phyloP scores from a whole-genome alignment of 2,888 invertebrate genomes.

The Catocala fraxini region DNA sequence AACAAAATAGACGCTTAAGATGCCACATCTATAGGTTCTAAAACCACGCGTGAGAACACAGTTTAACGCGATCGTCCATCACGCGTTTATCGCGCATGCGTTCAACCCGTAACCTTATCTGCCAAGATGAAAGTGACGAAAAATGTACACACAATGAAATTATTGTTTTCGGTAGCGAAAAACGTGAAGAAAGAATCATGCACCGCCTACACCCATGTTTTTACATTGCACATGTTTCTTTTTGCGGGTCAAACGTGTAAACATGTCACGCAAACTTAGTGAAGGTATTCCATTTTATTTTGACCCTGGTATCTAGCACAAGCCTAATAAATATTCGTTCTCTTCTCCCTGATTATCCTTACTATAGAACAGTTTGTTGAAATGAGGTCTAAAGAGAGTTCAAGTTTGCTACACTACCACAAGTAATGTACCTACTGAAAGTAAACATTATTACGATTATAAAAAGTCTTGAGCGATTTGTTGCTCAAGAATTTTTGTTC shows the following conservation, averaged over 20 bases:
- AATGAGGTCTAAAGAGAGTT: too few species aligned
- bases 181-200: constrained; percentile 46
- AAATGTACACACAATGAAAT: constrained; percentile 62
- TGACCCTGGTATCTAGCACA: too few species aligned
- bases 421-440: too few species aligned
- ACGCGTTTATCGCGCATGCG: constrained; percentile 79
- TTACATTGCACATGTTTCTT: constrained; percentile 6
- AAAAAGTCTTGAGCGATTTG: too few species aligned
- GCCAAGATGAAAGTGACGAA: constrained; percentile 74
- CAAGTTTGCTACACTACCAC: too few species aligned
- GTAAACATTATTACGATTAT: too few species aligned
- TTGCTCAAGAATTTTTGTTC: too few species aligned
- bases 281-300: too few species aligned
- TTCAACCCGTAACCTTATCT: constrained; percentile 75
- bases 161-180: constrained; percentile 70
- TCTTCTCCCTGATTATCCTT: too few species aligned
- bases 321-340: too few species aligned
- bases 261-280: not conserved
- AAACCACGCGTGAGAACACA: constrained; percentile 65
- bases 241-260: constrained; percentile 6
- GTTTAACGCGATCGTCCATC: constrained; percentile 81
- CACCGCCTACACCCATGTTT: constrained; percentile 31
- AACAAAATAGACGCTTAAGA: too few species aligned
- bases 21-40: constrained; percentile 36
- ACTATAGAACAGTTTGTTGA: too few species aligned